These are phyloP conservation scores for Ernsta delagoae DNA, from an alignment of 2,888 invertebrate species.

Conservation along the genomic window DNA sequence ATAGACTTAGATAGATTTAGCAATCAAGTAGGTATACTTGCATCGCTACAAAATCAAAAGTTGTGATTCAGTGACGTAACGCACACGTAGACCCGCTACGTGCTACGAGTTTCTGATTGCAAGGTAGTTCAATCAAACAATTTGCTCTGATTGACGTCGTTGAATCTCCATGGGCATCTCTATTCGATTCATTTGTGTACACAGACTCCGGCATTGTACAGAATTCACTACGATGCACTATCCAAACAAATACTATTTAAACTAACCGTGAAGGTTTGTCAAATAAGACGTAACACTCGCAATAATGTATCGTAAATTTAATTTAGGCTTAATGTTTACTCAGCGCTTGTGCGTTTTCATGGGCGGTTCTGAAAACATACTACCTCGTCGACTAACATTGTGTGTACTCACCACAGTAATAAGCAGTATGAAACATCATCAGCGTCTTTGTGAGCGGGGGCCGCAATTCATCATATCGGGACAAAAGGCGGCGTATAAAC, in stretches of 20 bases:
- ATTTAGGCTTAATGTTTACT: constrained; percentile 66
- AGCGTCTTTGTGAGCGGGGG: constrained; percentile 70
- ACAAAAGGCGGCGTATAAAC: constrained; percentile 78
- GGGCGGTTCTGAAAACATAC: constrained; percentile 51
- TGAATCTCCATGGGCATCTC: constrained; percentile 50
- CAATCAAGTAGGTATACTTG: no score
- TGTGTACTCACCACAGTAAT: constrained; percentile 69
- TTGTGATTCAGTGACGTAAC: constrained; percentile 19
- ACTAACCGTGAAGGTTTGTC: not conserved
- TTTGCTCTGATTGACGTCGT: constrained; percentile 61
- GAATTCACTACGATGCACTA: constrained; percentile 18
- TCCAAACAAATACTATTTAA: constrained; percentile 14
- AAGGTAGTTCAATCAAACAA: constrained; percentile 57
- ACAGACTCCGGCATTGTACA: constrained; percentile 30
- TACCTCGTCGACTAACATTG: constrained; percentile 66
- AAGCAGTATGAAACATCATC: constrained; percentile 75
- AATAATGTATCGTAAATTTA: constrained; percentile 73
- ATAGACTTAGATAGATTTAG: no score
- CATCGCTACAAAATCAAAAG: constrained; percentile 16
- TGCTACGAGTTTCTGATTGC: constrained; percentile 60
- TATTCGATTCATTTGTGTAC: constrained; percentile 54
- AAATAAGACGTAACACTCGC: constrained; percentile 39
- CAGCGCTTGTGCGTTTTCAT: constrained; percentile 51
- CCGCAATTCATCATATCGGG: constrained; percentile 82
- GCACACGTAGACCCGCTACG: constrained; percentile 56